phyloP scores from a whole-genome alignment of 1,140 invertebrate species.

The Scylla paramamosain region DNA sequence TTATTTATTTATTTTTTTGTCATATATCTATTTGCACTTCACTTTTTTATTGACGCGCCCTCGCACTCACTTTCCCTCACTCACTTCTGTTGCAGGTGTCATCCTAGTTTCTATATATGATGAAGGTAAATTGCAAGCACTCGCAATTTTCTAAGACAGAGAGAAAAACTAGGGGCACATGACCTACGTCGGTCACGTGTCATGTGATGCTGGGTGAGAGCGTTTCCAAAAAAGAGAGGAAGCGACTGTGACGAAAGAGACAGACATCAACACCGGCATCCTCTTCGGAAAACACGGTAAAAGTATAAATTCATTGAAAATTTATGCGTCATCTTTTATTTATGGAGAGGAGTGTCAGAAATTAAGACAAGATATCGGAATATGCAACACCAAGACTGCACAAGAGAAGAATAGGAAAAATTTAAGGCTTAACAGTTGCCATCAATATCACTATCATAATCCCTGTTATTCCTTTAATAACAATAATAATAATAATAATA shows the following conservation, averaged over 20 bases:
- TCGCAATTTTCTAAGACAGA: not conserved
- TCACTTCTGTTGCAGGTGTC: not conserved
- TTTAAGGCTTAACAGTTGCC: too few species aligned
- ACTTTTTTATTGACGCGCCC: not conserved
- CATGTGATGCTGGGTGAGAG: not conserved
- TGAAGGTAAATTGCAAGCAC: not conserved
- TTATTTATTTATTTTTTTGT: too few species aligned
- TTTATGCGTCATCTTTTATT: not conserved
- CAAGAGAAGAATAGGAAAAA: too few species aligned
- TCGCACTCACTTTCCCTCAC: not conserved
- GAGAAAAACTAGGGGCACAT: not conserved
- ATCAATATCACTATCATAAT: too few species aligned
- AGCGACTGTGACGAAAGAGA: not conserved
- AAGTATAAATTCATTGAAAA: not conserved
- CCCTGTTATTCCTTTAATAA: too few species aligned
- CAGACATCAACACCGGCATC: not conserved
- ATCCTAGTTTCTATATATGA: not conserved
- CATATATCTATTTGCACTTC: too few species aligned
- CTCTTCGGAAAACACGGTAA: not conserved
- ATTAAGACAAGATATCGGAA: too few species aligned
- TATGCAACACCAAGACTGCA: too few species aligned
- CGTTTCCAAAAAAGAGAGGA: not conserved
- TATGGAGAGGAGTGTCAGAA: too few species aligned
- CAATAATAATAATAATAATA: not conserved
- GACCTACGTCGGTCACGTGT: not conserved